Evolutionary conservation across 2,888 invertebrate genomes (phyloP), one percentile per base, ranked within the genome.

Genomic region (Phragmatobia fuliginosa): DNA sequence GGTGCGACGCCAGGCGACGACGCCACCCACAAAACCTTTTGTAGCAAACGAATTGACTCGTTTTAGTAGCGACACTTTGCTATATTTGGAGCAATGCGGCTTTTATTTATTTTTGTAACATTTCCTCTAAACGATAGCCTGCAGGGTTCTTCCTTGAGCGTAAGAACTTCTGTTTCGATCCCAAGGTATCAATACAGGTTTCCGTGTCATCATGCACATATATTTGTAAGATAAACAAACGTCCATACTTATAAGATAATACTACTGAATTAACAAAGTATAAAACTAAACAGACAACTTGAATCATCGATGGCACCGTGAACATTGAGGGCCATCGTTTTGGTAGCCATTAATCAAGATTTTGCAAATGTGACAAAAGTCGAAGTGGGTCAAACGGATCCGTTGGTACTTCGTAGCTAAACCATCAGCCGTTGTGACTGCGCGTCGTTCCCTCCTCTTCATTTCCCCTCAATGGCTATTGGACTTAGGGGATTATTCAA

Each of bases 1-100:
- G 58, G 67, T 70, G 65, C 67, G 82, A 74, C 85, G 83, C 78
- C 82, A 61, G 61, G 61, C 62, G 64, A 28, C 65, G 62, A 38
- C 68, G 52, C 59, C 66, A 66, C 63, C 67, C 67, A 58, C 62
- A 36, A 66, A 66, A 36, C 38, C 62, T 66, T 66, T 21, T 31
- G 45, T 63, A 10, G 33, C 59, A 63, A 68, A 68, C 28, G 63
- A 68, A 68, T 68, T 68, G 64, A 60, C 68, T 64, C 59, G n/a
- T 60, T 68, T 68, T 63, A 49, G 58, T 56, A 58, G 18, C 52
- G 25, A 31, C 31, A 66, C 18, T 66, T 52, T 66, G 36, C 56
- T 65, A 65, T 65, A 58, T 36, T 61, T 68, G 18, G 58, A 28
- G 38, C 18, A 36, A 31, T 31, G 33, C 25, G n/a, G 49, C 49